Evolutionary conservation across 92 coral and sea anemone species (phyloP).

Genomic region (Plumapathes pennacea): DNA sequence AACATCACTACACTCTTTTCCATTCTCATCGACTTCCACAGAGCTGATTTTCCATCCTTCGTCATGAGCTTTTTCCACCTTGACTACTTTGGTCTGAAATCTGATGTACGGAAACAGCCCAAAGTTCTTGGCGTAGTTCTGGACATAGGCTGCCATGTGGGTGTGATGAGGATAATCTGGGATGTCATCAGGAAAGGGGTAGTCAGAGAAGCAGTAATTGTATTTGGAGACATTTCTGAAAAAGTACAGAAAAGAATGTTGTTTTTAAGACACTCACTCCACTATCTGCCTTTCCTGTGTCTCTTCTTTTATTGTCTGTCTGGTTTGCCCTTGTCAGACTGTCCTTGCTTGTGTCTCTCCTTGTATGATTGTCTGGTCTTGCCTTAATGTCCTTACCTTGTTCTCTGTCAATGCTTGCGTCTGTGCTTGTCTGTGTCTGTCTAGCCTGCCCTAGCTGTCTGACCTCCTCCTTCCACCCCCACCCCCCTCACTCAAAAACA

Average conservation of each 20-base stretch:
- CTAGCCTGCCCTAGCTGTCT: too few relatives aligned
- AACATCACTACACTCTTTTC: slow-evolving; percentile 1
- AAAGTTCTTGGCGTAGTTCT: slow-evolving; percentile 65
- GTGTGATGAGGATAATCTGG: slow-evolving; percentile 78
- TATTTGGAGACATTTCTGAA: slow-evolving; percentile 75
- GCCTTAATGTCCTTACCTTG: too few relatives aligned
- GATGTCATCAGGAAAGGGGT: slow-evolving; percentile 63
- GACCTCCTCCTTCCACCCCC: too few relatives aligned
- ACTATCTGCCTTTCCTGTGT: too few relatives aligned
- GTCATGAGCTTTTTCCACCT: slow-evolving; percentile 18
- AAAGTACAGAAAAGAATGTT: not conserved
- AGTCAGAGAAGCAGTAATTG: slow-evolving; percentile 83
- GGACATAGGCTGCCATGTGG: slow-evolving; percentile 61
- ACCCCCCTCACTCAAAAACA: too few relatives aligned
- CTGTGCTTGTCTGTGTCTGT: too few relatives aligned
- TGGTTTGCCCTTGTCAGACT: too few relatives aligned
- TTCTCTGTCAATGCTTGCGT: too few relatives aligned
- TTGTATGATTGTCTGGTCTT: too few relatives aligned
- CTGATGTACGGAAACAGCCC: slow-evolving; percentile 40
- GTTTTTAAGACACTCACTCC: too few relatives aligned
- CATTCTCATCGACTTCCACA: slow-evolving; percentile 34
- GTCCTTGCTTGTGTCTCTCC: too few relatives aligned
- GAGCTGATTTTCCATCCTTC: slow-evolving; percentile 57
- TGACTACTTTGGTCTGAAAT: slow-evolving; percentile 60
- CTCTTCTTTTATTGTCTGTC: too few relatives aligned